These are phyloP conservation scores for Drosophila bunnanda DNA, from an alignment of 2,888 invertebrate genomes.

Conservation along the genomic window DNA sequence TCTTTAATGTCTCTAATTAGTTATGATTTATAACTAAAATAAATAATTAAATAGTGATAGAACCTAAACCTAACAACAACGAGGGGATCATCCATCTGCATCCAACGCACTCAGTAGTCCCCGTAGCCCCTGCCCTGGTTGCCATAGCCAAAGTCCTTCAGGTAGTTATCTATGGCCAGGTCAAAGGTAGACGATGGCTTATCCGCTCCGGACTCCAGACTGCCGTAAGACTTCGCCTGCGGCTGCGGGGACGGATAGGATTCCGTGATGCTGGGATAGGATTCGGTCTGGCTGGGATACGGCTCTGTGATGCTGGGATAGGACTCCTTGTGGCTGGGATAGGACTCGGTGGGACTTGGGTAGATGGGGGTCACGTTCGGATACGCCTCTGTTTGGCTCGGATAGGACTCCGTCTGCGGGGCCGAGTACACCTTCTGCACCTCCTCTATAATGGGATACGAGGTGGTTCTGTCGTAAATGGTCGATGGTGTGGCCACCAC, in stretches of 20 bases:
- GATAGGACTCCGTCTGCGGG: not conserved
- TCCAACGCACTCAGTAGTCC: conserved; percentile 50
- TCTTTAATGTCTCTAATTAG: conserved; percentile 10
- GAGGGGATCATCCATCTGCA: not conserved
- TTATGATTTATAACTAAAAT: conserved; percentile 12
- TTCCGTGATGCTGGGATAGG: conserved; percentile 42
- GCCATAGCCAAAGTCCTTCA: conserved; percentile 72
- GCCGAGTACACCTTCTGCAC: conserved; percentile 10
- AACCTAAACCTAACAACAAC: conserved; percentile 39
- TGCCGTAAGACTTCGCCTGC: conserved; percentile 52
- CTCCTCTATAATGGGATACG: conserved; percentile 38
- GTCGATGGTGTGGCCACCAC: conserved; percentile 60
- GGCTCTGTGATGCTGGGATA: conserved; percentile 37
- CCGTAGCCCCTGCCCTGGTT: conserved; percentile 62
- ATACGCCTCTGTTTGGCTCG: conserved; percentile 38
- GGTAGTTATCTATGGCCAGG: conserved; percentile 70
- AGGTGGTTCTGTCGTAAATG: conserved; percentile 36
- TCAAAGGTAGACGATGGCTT: conserved; percentile 66
- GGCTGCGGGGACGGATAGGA: conserved; percentile 44
- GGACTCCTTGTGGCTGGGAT: conserved; percentile 45
- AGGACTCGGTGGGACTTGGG: conserved; percentile 29
- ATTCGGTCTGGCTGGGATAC: conserved; percentile 49
- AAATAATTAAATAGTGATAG: conserved; percentile 3
- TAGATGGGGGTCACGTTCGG: conserved; percentile 44
- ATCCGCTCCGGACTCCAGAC: conserved; percentile 34